Evolutionary conservation across 1,140 invertebrate genomes (phyloP), one percentile per base, ranked within the genome.

Genomic region (Drosophila chauvacae): DNA sequence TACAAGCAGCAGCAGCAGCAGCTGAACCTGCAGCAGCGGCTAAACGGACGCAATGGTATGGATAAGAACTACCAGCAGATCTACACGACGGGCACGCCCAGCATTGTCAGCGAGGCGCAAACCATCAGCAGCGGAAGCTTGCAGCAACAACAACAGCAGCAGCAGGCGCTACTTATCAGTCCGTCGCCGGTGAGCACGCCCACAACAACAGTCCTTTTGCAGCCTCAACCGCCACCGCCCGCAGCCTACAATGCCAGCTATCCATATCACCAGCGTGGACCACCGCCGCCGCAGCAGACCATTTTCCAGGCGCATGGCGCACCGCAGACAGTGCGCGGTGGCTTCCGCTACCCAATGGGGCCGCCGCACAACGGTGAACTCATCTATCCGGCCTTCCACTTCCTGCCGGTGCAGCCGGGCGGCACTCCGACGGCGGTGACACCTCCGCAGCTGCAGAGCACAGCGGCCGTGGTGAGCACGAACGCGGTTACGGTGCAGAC

Each of bases 371-470:
- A 93, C 73, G 78, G 91, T 44, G 88, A 93, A 82, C 74, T 93
- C 80, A 69, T 92, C 84, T 90, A 92, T 91, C 94, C 74, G 71
- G 50, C 77, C 85, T 93, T 87, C 93, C 93, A 90, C 81, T 90
- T 80, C 42, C 26, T 86, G 50, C 81, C 92, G 42, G 93, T 93
- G 85, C 41, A 95, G 66, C 91, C 93, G 92, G 71, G 30, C 30
- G 82, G 75, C 14, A 74, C 74, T 28, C 81, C 92, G 9, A 92
- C 93, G 45, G 93, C 93, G 91, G 59, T 90, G 48, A 93, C 91
- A n/a, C 77, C 77, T 79, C 93, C 92, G 69, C 93, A 93, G 65
- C 80, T 69, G 82, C 93, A 53, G 85, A 94, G 59, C 92, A 93
- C 80, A 9, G 68, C 66, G 11, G 39, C 75, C 4, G 81, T 86